Base-by-base conservation (phyloP, 2,888 invertebrate genomes). In the Octodonta nipae region DNA sequence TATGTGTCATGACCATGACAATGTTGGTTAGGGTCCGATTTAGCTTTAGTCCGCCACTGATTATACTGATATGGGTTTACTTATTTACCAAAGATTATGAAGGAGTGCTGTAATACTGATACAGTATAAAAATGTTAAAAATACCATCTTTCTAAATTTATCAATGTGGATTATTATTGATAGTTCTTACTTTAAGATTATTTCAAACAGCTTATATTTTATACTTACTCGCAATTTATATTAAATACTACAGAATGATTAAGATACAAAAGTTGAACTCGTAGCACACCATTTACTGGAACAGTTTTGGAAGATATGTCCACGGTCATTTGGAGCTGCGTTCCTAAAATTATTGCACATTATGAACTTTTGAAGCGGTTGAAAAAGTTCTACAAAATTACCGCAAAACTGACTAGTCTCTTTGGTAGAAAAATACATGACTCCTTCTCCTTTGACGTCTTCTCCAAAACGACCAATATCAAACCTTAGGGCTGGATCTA, bases 401-500 rank as follows among this genome's bases (percentile, higher is more conserved):
- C 73, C 73, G 52, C 73, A 73, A 52, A 56, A 72, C 7, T 69
- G 68, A 29, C 54, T 42, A 26, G 63, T 46, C 17, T 58, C 60
- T 44, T 64, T 58, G 1, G 73, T 73, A 2, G 63, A 55, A 22
- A 73, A 57, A 50, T 69, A 73, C 55, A 71, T 65, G 25, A 67
- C 63, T 17, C 72, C 73, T 33, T 64, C 52, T 6, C 65, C 67
- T 40, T 43, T 49, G 4, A 53, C 55, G 37, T 59, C 53, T 36
- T 62, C 60, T 0, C 66, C 63, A 33, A 62, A 49, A 32, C 40
- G 42, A 13, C 63, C 61, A 12, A 61, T 45, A 15, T 47, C 43
- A 1, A 39, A 48, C 29, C 51, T 43, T 32, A 54, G 55, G 27
- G 43, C 43, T 3, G 42, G 30, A 42, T 55, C 50, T 8, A 57